Evolutionary conservation across 2,888 invertebrate species (phyloP).

Genomic region (Brachynemurus nebulosus): DNA sequence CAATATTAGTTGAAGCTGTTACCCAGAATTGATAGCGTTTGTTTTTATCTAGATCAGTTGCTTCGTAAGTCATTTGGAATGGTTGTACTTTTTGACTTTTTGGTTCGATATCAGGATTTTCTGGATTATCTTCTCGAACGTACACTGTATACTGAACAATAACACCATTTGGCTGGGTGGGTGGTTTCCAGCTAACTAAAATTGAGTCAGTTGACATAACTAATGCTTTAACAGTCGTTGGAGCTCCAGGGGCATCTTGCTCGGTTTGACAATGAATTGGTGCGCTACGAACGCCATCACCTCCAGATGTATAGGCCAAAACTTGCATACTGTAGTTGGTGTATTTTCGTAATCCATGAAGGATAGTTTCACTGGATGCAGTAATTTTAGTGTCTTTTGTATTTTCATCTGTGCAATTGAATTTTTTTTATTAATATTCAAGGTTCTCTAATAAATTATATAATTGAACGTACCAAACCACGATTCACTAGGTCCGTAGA

Average conservation of each 20-base stretch:
- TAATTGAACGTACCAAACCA: constrained; percentile 68
- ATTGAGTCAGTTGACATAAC: constrained; percentile 87
- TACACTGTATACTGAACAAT: constrained; percentile 89
- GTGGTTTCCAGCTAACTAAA: constrained; percentile 87
- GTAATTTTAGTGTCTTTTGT: constrained; percentile 84
- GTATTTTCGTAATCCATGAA: constrained; percentile 87
- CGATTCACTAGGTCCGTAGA: constrained; percentile 79
- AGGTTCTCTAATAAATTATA: background rate
- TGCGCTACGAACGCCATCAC: constrained; percentile 79
- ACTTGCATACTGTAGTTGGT: constrained; percentile 97
- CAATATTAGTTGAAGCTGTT: constrained; percentile 85
- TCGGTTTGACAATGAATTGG: constrained; percentile 89
- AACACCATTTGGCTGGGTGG: constrained; percentile 83
- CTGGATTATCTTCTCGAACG: constrained; percentile 47
- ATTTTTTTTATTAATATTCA: background rate
- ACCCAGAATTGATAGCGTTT: constrained; percentile 90
- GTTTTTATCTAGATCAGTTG: constrained; percentile 65
- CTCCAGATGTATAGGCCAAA: constrained; percentile 85
- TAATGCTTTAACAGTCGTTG: constrained; percentile 82
- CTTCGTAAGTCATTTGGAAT: constrained; percentile 76
- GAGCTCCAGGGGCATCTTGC: constrained; percentile 91
- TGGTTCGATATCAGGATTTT: constrained; percentile 45
- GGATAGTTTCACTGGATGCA: constrained; percentile 80
- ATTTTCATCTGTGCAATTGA: constrained; percentile 58
- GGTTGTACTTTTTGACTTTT: constrained; percentile 66